phyloP scores from a whole-genome alignment of 2,888 invertebrate species.

The Spisula solida region DNA sequence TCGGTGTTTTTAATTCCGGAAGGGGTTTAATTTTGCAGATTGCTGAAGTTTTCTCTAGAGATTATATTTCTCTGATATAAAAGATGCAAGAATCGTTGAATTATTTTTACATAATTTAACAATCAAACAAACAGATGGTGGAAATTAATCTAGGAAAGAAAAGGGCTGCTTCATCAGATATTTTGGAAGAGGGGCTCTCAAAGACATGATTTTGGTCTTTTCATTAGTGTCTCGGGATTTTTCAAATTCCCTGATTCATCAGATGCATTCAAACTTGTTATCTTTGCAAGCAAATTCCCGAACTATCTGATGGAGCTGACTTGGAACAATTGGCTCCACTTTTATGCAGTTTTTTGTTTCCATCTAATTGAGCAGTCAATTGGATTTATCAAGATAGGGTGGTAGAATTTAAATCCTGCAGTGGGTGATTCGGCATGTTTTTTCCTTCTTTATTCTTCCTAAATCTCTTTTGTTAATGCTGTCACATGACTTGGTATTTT shows the following conservation, averaged over 20 bases:
- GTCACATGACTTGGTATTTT: conserved; percentile 1
- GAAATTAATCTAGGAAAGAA: conserved; percentile 2
- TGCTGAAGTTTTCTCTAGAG: neutral
- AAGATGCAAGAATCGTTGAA: neutral
- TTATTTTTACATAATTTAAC: conserved; percentile 28
- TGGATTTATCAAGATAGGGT: neutral
- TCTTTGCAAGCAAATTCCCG: neutral
- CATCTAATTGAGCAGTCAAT: conserved; percentile 6
- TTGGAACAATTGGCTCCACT: neutral
- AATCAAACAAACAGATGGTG: conserved; percentile 24
- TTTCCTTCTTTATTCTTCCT: neutral
- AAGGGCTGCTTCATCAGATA: conserved; percentile 3
- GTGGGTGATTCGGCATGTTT: conserved; percentile 9
- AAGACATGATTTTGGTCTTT: neutral
- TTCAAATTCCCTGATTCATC: conserved; percentile 19
- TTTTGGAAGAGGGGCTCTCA: neutral
- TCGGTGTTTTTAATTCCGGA: neutral
- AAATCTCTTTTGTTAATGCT: conserved; percentile 3
- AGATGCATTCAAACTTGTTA: neutral
- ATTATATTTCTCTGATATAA: neutral
- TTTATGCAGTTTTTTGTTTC: neutral
- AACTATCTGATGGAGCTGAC: neutral
- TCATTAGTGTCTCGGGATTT: neutral
- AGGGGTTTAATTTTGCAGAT: conserved; percentile 10
- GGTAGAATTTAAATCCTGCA: neutral